Evolutionary conservation across 2,888 invertebrate species (phyloP).

Genomic region (Parapristionchus giblindavisi): DNA sequence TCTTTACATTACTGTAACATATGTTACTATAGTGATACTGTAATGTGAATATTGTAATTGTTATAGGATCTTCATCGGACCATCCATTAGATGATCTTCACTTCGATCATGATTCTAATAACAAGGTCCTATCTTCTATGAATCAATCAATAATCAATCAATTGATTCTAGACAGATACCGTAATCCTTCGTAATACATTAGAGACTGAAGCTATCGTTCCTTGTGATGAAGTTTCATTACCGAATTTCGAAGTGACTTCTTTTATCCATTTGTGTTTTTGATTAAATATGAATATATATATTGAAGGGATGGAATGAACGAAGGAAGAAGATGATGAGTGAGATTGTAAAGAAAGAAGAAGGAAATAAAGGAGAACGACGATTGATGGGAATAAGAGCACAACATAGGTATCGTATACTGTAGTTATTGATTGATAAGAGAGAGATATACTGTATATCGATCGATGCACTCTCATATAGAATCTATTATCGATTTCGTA

Average conservation of each 20-base stretch:
- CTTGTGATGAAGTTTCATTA: constrained; percentile 5
- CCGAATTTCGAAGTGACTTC: constrained; percentile 26
- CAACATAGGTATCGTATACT: constrained; percentile 25
- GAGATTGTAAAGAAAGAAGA: constrained; percentile 1
- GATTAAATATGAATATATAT: no score
- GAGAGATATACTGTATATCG: no score
- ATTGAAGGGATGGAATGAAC: constrained; percentile 16
- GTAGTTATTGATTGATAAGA: no score
- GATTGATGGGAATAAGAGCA: constrained; percentile 30
- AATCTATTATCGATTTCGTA: no score
- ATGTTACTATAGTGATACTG: background rate
- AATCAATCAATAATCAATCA: no score
- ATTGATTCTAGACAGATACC: no score
- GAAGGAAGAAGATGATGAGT: constrained; percentile 15
- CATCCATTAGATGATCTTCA: background rate
- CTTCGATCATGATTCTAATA: background rate
- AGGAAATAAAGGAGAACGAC: constrained; percentile 1
- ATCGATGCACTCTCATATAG: no score
- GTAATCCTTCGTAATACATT: constrained; percentile 24
- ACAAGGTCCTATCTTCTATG: background rate
- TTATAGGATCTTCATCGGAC: background rate
- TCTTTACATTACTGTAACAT: background rate
- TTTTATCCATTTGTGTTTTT: background rate
- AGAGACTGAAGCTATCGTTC: constrained; percentile 22
- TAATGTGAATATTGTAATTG: background rate